Evolutionary conservation across 2,797 vertebrate genomes (phyloP).

Genomic region (Dipus sagitta): DNA sequence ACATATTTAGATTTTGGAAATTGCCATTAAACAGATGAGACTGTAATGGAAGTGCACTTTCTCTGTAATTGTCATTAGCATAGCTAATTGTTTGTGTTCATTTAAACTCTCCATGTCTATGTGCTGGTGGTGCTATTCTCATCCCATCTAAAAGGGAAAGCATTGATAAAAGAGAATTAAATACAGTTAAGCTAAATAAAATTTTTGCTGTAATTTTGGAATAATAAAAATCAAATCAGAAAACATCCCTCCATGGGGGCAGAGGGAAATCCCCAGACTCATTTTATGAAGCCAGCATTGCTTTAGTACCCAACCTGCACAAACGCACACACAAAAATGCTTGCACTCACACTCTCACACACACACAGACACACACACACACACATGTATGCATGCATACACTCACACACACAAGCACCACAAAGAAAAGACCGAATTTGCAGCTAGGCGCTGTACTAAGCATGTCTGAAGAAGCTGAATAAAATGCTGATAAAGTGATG

Average conservation of each 20-base stretch:
- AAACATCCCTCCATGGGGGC: background rate
- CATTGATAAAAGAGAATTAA: background rate
- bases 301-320: background rate
- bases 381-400: too few relatives aligned
- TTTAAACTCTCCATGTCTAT: background rate
- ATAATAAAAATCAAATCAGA: constrained; percentile 11
- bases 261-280: background rate
- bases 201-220: background rate
- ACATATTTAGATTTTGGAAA: constrained; percentile 77
- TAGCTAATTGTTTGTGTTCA: constrained; percentile 68
- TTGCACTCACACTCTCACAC: too few relatives aligned
- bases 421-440: too few relatives aligned
- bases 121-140: background rate
- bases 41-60: constrained; percentile 67
- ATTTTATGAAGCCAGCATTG: background rate
- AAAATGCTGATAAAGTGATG: background rate
- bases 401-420: too few relatives aligned
- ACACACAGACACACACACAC: too few relatives aligned
- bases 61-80: constrained; percentile 59
- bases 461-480: background rate
- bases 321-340: too few relatives aligned
- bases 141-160: background rate
- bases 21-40: constrained; percentile 73
- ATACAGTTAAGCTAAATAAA: background rate
- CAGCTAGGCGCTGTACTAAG: background rate